Evolutionary conservation across 2,888 invertebrate species (phyloP), one percentile per base, ranked within the genome.

Genomic region (Ischnura elegans): DNA sequence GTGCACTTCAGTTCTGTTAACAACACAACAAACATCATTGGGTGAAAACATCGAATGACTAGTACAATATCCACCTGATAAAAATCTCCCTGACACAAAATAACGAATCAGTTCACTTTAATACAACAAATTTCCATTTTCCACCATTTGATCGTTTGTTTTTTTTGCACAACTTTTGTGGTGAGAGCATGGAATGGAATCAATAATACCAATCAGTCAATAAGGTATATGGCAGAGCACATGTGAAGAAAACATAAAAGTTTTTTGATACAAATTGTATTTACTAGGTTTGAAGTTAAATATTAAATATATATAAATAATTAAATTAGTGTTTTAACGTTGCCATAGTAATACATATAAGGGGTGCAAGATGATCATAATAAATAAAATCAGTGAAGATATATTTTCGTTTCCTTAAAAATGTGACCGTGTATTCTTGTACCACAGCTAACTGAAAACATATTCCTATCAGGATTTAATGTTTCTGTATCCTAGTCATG

Each of bases 31-130:
- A 90, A 61, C 61, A 90, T 25, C 61, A 90, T 16, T 61, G 55
- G 66, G 43, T 86, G 25, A 21, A 90, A 43, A 42, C 61, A 42
- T n/a, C 8, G 36, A n/a, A 43, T 90, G 90, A 90, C 90, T 90
- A 90, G 90, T 76, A 76, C 61, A 90, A 36, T 61, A 66, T 90
- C 61, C 43, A 90, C 90, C 55, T 42, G 47, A 90, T 25, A 76
- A 76, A 76, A 36, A 87, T 87, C 55, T 90, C 90, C 43, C 61
- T 51, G n/a, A 66, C 61, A 66, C 90, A 90, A 90, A 90, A 61
- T 66, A 90, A 90, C 90, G 61, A 90, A 90, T 45, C 61, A 61
- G n/a, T 61, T 42, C 55, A 42, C 29, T 25, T 29, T 5, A n/a
- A 90, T 42, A 43, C 43, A 90, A 45, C 90, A 90, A 29, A 29